phyloP scores from a whole-genome alignment of 2,797 vertebrate genomes.

The Spinibarbus caldwelli region DNA sequence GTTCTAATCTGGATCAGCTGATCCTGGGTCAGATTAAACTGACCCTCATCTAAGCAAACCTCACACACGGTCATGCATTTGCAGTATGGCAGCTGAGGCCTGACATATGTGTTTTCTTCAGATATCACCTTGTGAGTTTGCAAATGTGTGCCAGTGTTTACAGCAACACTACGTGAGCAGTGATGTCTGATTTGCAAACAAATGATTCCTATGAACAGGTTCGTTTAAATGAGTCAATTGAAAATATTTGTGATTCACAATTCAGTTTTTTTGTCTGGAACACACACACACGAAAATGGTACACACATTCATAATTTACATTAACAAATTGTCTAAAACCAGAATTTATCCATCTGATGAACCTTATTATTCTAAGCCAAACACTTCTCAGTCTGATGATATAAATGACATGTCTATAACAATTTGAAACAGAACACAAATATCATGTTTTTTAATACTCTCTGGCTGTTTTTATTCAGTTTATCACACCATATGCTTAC shows the following conservation, averaged over 20 bases:
- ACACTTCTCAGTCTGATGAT: not conserved
- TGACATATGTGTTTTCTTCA: not conserved
- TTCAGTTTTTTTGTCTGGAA: not conserved
- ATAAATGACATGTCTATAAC: not conserved
- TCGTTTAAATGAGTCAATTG: not conserved
- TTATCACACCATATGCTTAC: conserved; percentile 19
- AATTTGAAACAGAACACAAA: not conserved
- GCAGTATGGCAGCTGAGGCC: not conserved
- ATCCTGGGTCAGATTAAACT: conserved; percentile 40
- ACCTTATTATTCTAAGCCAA: not conserved
- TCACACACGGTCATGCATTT: not conserved
- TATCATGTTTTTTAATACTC: conserved; percentile 6
- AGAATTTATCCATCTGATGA: not conserved
- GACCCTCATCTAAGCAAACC: conserved; percentile 36
- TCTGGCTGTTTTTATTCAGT: conserved; percentile 25
- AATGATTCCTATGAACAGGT: not conserved
- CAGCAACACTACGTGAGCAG: not conserved
- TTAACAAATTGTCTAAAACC: no score
- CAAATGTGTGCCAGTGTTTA: not conserved
- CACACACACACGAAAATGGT: no score
- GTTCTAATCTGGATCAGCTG: conserved; percentile 52
- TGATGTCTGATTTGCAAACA: not conserved
- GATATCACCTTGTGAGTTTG: not conserved
- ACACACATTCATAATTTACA: not conserved
- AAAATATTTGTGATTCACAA: not conserved